Conservation (phyloP, 2,888 invertebrate genomes). For the Chironomus tentans region DNA sequence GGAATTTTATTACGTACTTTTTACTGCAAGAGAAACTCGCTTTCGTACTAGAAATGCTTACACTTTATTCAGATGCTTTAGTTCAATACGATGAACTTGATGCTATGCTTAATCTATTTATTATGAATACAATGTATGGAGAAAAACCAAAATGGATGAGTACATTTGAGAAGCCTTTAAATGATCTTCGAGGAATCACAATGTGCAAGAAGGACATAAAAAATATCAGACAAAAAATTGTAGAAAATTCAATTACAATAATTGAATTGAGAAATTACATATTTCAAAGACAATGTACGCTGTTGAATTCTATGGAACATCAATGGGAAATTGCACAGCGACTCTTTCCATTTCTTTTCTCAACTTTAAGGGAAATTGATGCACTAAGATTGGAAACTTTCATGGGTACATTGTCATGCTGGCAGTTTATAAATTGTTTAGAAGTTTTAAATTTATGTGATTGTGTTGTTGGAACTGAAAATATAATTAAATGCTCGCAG, state of each 20-base stretch:
- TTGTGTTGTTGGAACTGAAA: conserved; percentile 54
- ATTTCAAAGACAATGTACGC: conserved; percentile 84
- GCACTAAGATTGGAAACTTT: conserved; percentile 70
- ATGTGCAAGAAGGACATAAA: conserved; percentile 45
- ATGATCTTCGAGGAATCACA: conserved; percentile 74
- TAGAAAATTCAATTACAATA: conserved; percentile 51
- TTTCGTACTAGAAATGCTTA: conserved; percentile 88
- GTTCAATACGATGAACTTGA: conserved; percentile 97
- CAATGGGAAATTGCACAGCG: conserved; percentile 85
- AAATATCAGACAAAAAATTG: conserved; percentile 36
- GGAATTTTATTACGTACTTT: conserved; percentile 94
- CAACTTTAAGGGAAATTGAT: conserved; percentile 74
- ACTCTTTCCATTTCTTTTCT: conserved; percentile 82
- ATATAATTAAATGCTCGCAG: conserved; percentile 66
- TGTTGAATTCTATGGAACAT: conserved; percentile 62
- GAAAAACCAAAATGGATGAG: conserved; percentile 80
- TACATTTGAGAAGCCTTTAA: conserved; percentile 68
- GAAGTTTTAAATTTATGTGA: conserved; percentile 81
- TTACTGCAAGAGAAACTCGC: conserved; percentile 90
- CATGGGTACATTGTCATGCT: conserved; percentile 78
- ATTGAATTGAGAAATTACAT: conserved; percentile 89
- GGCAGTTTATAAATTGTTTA: conserved; percentile 85
- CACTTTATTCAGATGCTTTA: conserved; percentile 84
- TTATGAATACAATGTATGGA: conserved; percentile 84
- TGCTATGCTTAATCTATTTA: conserved; percentile 92